Evolutionary conservation across 2,888 invertebrate genomes (phyloP).

Genomic region (Acleris laterana): DNA sequence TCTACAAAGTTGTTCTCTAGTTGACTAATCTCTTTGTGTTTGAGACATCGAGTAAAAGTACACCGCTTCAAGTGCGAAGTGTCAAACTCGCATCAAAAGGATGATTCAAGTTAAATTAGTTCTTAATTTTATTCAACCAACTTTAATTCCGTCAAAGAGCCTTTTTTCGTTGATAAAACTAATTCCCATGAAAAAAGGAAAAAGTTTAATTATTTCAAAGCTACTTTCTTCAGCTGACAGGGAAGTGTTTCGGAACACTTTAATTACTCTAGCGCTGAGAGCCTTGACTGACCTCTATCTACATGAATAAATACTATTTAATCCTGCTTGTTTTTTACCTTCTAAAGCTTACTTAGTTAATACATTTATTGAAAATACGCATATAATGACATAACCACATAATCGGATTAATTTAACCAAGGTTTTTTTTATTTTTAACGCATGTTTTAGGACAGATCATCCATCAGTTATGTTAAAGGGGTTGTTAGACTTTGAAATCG

Average conservation of each 20-base stretch:
- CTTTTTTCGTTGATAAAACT: conserved; percentile 46
- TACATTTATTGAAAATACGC: no score
- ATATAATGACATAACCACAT: neutral
- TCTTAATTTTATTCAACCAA: conserved; percentile 57
- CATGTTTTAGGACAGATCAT: no score
- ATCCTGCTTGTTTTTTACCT: neutral
- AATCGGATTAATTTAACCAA: no score
- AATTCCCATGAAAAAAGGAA: conserved; percentile 39
- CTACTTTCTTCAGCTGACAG: conserved; percentile 30
- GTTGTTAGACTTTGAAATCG: no score
- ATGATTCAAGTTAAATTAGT: conserved; percentile 56
- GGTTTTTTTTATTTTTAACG: no score
- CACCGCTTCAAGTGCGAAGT: conserved; percentile 46
- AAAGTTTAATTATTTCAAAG: conserved; percentile 38
- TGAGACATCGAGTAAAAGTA: conserved; percentile 7
- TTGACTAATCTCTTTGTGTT: neutral
- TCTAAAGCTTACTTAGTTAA: neutral
- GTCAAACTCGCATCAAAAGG: conserved; percentile 51
- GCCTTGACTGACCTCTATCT: neutral
- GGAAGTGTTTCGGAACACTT: conserved; percentile 32
- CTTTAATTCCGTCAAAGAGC: conserved; percentile 50
- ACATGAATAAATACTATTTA: neutral
- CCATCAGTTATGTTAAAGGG: no score
- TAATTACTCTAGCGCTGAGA: conserved; percentile 23
- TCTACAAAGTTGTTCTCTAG: neutral